phyloP scores from a whole-genome alignment of 2,113 vertebrate genomes.

The human region GRCh38 chr1:213108001-213108500 shows the following conservation, averaged over 20 bases:
- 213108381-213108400: not conserved
- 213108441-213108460: not conserved
- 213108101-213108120: not conserved
- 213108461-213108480: not conserved
- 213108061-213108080: not conserved
- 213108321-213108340: not conserved
- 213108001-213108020: not conserved
- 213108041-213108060: not conserved
- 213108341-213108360: not conserved
- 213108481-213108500: not conserved
- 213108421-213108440: not conserved
- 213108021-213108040: not conserved
- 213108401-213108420: not conserved
- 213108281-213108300: not conserved
- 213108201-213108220: not conserved
- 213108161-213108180: not conserved
- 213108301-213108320: not conserved
- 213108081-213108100: not conserved
- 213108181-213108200: not conserved
- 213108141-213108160: not conserved
- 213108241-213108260: not conserved
- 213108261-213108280: not conserved
- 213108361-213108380: not conserved
- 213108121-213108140: not conserved
- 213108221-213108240: not conserved